Evolutionary conservation across 2,113 vertebrate genomes (phyloP).

Genomic region (Ciconia stormi): DNA sequence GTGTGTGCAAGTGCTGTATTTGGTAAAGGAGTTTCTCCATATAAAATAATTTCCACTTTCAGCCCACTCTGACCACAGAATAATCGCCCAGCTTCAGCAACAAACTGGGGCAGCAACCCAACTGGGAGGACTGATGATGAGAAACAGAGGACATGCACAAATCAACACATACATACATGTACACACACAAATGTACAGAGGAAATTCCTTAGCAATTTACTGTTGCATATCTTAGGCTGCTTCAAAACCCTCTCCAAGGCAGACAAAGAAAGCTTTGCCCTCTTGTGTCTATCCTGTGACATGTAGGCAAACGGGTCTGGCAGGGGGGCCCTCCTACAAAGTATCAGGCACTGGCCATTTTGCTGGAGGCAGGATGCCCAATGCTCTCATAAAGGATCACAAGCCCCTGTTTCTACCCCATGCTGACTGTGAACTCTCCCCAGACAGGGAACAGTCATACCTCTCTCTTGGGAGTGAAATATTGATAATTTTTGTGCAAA

Average conservation of each 20-base stretch:
- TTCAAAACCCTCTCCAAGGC: background rate
- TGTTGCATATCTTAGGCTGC: background rate
- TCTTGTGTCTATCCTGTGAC: background rate
- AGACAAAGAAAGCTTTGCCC: background rate
- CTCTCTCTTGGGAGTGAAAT: background rate
- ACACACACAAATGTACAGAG: fast-evolving
- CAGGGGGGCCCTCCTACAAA: background rate
- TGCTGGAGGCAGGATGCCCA: background rate
- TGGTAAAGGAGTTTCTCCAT: background rate
- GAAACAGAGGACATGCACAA: background rate
- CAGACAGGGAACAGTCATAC: background rate
- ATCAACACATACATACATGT: background rate
- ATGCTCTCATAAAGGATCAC: background rate
- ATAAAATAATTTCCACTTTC: background rate
- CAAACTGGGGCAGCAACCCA: background rate
- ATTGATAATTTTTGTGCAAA: background rate
- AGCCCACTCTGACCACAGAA: background rate
- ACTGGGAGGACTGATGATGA: too few relatives aligned
- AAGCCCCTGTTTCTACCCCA: background rate
- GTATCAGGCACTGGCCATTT: background rate
- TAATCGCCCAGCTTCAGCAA: background rate
- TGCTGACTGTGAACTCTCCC: background rate
- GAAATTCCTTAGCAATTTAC: background rate
- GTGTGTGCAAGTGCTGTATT: background rate
- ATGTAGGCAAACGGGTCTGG: background rate